Conservation (phyloP, 2,113 vertebrate genomes). For the Struthidea cinerea region DNA sequence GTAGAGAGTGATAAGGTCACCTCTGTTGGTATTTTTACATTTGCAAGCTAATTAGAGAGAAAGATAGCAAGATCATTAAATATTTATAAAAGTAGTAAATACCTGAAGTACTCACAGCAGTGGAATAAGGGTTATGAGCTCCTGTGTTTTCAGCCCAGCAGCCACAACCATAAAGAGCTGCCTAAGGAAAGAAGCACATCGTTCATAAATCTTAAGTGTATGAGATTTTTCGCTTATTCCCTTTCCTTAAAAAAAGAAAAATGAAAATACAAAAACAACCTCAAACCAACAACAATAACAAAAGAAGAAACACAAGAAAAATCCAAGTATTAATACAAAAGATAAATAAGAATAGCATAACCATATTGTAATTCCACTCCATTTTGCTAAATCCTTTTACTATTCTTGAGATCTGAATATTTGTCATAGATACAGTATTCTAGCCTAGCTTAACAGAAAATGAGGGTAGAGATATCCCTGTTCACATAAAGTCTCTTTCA, state of each 20-base stretch:
- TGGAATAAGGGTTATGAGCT: constrained; percentile 90
- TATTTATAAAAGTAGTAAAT: constrained; percentile 80
- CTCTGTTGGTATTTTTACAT: background rate
- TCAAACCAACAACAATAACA: background rate
- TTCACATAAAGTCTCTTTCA: background rate
- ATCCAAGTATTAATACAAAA: background rate
- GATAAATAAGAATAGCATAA: background rate
- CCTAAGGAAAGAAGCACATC: constrained; percentile 70
- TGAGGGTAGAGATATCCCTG: background rate
- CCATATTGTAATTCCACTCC: background rate
- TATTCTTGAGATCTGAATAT: background rate
- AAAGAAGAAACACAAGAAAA: background rate
- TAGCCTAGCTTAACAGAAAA: background rate
- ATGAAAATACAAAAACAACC: background rate
- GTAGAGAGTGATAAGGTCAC: too few relatives aligned
- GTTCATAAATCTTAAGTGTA: background rate
- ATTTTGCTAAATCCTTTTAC: background rate
- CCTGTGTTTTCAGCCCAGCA: constrained; percentile 98
- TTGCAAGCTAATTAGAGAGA: background rate
- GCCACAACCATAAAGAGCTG: constrained; percentile 98
- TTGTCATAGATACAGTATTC: background rate
- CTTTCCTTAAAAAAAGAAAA: background rate
- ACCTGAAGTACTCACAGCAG: constrained; percentile 99
- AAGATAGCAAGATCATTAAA: constrained; percentile 38
- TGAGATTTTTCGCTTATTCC: background rate